phyloP scores from a whole-genome alignment of 2,888 invertebrate genomes.

The Sympetrum striolatum region DNA sequence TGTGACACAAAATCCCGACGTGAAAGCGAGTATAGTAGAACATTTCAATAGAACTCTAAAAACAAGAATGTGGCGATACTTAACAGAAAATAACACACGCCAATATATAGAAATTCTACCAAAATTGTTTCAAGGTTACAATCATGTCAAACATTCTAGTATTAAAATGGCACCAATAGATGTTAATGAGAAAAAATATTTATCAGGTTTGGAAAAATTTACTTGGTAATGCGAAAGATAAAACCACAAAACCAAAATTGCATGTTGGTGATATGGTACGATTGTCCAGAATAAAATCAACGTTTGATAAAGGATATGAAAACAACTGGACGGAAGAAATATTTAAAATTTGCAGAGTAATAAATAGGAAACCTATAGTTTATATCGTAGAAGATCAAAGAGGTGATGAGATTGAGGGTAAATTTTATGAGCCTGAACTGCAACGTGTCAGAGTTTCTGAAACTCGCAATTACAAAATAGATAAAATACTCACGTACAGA shows the following conservation, averaged over 20 bases:
- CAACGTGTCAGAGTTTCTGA: constrained; percentile 47
- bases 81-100: too few relatives aligned
- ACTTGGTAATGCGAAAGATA: constrained; percentile 12
- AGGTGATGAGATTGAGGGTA: constrained; percentile 50
- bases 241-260: neutral
- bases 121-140: neutral
- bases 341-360: constrained; percentile 48
- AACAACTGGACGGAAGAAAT: constrained; percentile 51
- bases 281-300: constrained; percentile 47
- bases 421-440: constrained; percentile 51
- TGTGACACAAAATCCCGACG: too few relatives aligned
- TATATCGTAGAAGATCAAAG: constrained; percentile 51
- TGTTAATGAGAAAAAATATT: constrained; percentile 45
- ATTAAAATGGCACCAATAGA: constrained; percentile 11
- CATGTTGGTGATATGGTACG: constrained; percentile 44
- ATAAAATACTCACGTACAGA: too few relatives aligned
- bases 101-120: neutral
- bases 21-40: too few relatives aligned
- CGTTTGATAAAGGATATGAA: constrained; percentile 51
- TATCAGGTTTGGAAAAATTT: too few relatives aligned
- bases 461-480: too few relatives aligned
- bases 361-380: constrained; percentile 48
- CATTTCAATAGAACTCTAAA: too few relatives aligned
- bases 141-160: neutral
- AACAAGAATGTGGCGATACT: too few relatives aligned